Evolutionary conservation across 2,797 vertebrate species (phyloP).

Genomic region (Mormyrus hasselquistii): DNA sequence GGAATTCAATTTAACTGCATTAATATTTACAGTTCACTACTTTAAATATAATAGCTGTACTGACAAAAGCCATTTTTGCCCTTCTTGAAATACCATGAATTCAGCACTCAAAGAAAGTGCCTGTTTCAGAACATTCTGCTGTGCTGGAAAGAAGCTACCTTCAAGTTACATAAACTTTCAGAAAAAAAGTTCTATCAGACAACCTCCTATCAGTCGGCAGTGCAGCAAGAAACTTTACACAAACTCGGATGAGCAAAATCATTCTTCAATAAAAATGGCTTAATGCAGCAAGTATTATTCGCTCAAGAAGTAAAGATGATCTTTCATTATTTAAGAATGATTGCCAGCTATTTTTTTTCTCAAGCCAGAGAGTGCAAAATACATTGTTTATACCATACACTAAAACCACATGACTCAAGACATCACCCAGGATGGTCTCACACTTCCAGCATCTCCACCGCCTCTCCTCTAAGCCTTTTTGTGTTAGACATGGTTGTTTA

Average conservation of each 20-base stretch:
- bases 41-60: not conserved
- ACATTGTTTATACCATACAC: not conserved
- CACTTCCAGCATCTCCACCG: not conserved
- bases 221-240: slow-evolving; percentile 2
- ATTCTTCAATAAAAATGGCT: not conserved
- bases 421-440: not conserved
- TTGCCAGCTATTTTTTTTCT: not conserved
- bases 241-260: not conserved
- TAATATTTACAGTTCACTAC: not conserved
- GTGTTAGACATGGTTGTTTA: slow-evolving; percentile 26
- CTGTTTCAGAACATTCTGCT: not conserved
- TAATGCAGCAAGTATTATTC: not conserved
- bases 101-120: slow-evolving; percentile 8
- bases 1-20: not conserved
- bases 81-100: not conserved
- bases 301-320: not conserved
- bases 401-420: not conserved
- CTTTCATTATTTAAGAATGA: not conserved
- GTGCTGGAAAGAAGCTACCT: not conserved
- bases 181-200: not conserved
- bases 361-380: not conserved
- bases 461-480: slow-evolving; percentile 8
- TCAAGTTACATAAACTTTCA: not conserved
- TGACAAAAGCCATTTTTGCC: not conserved
- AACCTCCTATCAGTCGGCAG: not conserved